phyloP scores from a whole-genome alignment of 1,140 invertebrate genomes.

The Aphaenogaster ashmeadi region DNA sequence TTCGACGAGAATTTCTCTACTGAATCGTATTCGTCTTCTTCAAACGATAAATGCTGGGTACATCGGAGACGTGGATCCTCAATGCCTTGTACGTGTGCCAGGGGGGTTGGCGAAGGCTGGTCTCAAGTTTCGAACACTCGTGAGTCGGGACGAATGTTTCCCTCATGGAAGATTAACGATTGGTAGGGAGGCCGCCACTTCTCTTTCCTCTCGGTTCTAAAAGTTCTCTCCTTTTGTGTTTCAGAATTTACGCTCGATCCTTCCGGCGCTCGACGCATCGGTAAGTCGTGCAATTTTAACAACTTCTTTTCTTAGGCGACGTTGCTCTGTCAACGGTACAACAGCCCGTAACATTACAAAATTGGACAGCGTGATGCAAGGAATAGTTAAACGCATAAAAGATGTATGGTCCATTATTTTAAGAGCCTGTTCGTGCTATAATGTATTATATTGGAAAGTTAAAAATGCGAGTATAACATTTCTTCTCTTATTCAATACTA shows the following conservation, averaged over 20 bases:
- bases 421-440: neutral
- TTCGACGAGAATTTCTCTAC: constrained; percentile 44
- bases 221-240: constrained; percentile 67
- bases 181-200: constrained; percentile 36
- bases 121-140: constrained; percentile 76
- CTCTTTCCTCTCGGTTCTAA: constrained; percentile 42
- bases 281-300: constrained; percentile 72
- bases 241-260: constrained; percentile 74
- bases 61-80: constrained; percentile 26
- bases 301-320: constrained; percentile 17
- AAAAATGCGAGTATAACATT: constrained; percentile 18
- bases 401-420: constrained; percentile 18
- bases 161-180: constrained; percentile 81
- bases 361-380: constrained; percentile 11
- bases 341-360: neutral
- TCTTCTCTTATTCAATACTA: neutral
- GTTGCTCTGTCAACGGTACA: constrained; percentile 34
- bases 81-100: constrained; percentile 71
- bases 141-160: constrained; percentile 78
- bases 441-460: constrained; percentile 7
- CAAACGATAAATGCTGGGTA: constrained; percentile 50
- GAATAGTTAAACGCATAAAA: constrained; percentile 23
- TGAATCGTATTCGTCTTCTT: constrained; percentile 60
- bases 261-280: constrained; percentile 67
- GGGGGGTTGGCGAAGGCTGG: constrained; percentile 65